phyloP scores from a whole-genome alignment of 2,888 invertebrate species.

The Meteorus colon region DNA sequence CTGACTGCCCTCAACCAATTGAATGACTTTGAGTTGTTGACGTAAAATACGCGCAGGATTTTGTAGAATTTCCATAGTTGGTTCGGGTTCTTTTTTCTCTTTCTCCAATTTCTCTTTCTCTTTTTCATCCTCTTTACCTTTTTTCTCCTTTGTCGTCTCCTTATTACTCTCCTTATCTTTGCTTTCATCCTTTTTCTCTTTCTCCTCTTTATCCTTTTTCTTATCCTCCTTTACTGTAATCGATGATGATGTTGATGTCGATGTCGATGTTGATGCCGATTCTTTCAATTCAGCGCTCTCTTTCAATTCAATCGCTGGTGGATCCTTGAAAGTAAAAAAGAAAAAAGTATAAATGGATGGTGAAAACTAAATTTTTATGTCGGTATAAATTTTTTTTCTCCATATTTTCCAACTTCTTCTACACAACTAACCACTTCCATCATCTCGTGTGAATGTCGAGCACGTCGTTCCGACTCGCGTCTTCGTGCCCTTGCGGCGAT shows the following conservation, averaged over 20 bases:
- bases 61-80: conserved; percentile 90
- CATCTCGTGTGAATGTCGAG: conserved; percentile 80
- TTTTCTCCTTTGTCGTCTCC: conserved; percentile 64
- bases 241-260: conserved; percentile 26
- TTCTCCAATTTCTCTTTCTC: conserved; percentile 75
- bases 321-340: conserved; percentile 57
- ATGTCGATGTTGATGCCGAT: conserved; percentile 50
- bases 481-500: conserved; percentile 95
- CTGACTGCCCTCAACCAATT: conserved; percentile 85
- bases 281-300: conserved; percentile 66
- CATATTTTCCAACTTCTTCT: not conserved
- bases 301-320: conserved; percentile 63
- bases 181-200: conserved; percentile 72
- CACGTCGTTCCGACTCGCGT: conserved; percentile 83
- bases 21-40: conserved; percentile 88
- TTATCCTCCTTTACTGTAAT: conserved; percentile 66
- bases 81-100: conserved; percentile 90
- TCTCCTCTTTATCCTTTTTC: conserved; percentile 68
- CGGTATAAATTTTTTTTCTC: conserved; percentile 9
- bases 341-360: conserved; percentile 28
- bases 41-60: conserved; percentile 97
- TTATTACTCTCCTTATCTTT: conserved; percentile 72
- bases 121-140: conserved; percentile 73
- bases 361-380: not conserved
- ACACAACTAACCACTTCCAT: conserved; percentile 86